Base-by-base conservation (phyloP, 2,113 vertebrate genomes). In the Prionailurus bengalensis region DNA sequence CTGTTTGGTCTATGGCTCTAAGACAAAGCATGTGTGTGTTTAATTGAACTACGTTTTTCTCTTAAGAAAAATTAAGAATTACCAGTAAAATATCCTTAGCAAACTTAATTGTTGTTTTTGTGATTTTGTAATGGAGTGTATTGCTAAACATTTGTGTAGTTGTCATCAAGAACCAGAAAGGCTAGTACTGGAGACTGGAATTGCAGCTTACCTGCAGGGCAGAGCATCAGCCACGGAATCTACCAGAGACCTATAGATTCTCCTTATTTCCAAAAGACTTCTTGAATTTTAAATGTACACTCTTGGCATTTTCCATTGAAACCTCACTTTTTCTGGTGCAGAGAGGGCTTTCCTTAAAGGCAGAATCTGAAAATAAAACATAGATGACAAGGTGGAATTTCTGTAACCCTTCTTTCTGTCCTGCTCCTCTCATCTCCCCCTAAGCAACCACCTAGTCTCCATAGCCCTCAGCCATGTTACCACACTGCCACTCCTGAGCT, bases 231-330 rank as follows among this genome's bases (percentile, higher is more conserved):
- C 29, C 55, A 73, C 15, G 2, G 16, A 90, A 63, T 36, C 83
- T 39, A 15, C 33, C 21, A n/a, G 85, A 91, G 31, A 51, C 42
- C n/a, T 33, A 31, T 84, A 53, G 80, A 70, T 17, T 92, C 78
- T 83, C 79, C 55, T 71, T 71, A 86, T 95, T 27, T 78, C 13
- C 83, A 93, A 96, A 93, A 88, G 48, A 58, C 33, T 89, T 9
- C n/a, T 19, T 71, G 86, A 63, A 10, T 61, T 93, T 96, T 96
- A 95, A 93, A 29, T 95, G 68, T 74, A 55, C 45, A 2, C 21
- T 65, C 3, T 4, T 91, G 95, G 53, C 86, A 97, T 93, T 98
- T 98, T 55, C 73, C 71, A 71, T 91, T n/a, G 96, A 97, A 97
- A 95, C 97, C 85, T 96, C 88, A 82, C 76, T 91, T 66, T 71